Base-by-base conservation (phyloP, 2,888 invertebrate genomes). In the Notocelia uddmanniana region DNA sequence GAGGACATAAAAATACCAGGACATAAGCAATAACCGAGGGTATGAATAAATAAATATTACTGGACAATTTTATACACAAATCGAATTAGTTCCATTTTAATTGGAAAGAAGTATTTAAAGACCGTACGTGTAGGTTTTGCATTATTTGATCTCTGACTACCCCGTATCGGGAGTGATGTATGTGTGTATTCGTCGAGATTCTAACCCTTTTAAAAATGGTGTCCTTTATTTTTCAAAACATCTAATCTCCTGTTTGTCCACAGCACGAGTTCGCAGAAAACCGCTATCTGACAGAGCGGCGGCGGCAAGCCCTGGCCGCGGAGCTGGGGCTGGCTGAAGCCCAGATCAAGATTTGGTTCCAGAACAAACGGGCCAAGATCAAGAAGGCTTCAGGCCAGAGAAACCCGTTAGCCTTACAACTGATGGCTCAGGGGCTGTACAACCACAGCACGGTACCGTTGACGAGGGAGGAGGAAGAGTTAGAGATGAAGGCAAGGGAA, bases 271-370 rank as follows among this genome's bases (percentile, higher is more conserved):
- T 99, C 89, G 96, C 96, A 34, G 98, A 98, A 87, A 98, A 98
- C 94, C 96, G 97, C 80, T 97, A 99, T 94, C 95, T 99, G 81
- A 99, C 98, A 1, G 99, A 99, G 88, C 95, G 97, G 74, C 94
- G 99, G 77, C 95, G 99, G 57, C 98, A 98, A 87, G 96, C 97
- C 77, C 93, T 99, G 74, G 98, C 98, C n/a, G 95, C 96, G 5
- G 98, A 98, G 83, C 94, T 99, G 73, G 97, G 98, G 0, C 94
- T 99, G 74, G 98, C 99, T 81, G 99, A 99, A 89, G 98, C 98
- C 0, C 99, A 99, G 93, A 99, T 98, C 87, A 98, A 98, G 94
- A 98, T 98, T 88, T 98, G 98, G 98, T 98, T 98, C 94, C 98
- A 99, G 94, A 98, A 99, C 93, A 98, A 99, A 88, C 95, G 99